Conservation (phyloP, 2,888 invertebrate species). For the Melanchra persicariae region DNA sequence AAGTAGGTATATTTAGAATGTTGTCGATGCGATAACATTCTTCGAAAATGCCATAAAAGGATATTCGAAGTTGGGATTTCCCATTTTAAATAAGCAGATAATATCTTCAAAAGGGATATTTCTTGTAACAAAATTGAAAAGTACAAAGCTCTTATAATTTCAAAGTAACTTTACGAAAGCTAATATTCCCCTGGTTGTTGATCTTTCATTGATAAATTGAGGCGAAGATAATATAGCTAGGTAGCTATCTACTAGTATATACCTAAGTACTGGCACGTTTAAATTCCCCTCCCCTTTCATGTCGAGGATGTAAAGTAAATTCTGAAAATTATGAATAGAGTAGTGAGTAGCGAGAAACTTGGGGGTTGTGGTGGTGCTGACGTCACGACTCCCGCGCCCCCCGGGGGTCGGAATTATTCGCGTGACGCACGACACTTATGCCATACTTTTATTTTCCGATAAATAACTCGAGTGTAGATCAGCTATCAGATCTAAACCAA, state of each 20-base stretch:
- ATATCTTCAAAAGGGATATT: constrained; percentile 2
- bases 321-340: constrained; percentile 57
- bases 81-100: neutral
- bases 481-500: constrained; percentile 56
- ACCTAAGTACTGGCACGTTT: neutral
- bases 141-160: constrained; percentile 14
- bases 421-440: constrained; percentile 81
- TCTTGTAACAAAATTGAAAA: neutral
- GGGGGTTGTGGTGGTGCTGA: constrained; percentile 66
- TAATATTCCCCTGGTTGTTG: constrained; percentile 22
- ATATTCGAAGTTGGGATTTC: neutral
- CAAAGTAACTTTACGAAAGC: constrained; percentile 10
- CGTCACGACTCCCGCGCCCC: constrained; percentile 72
- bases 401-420: constrained; percentile 72
- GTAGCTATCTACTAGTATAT: neutral
- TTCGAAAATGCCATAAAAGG: neutral
- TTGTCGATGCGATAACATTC: constrained; percentile 8
- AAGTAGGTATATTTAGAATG: constrained; percentile 36
- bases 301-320: constrained; percentile 47
- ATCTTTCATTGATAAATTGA: constrained; percentile 38
- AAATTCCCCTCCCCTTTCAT: constrained; percentile 31
- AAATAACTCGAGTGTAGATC: constrained; percentile 67
- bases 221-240: constrained; percentile 12
- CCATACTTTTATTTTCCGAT: constrained; percentile 73
- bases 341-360: constrained; percentile 60